Conservation (phyloP, 2,888 invertebrate species). For the Drosophila phalerata region DNA sequence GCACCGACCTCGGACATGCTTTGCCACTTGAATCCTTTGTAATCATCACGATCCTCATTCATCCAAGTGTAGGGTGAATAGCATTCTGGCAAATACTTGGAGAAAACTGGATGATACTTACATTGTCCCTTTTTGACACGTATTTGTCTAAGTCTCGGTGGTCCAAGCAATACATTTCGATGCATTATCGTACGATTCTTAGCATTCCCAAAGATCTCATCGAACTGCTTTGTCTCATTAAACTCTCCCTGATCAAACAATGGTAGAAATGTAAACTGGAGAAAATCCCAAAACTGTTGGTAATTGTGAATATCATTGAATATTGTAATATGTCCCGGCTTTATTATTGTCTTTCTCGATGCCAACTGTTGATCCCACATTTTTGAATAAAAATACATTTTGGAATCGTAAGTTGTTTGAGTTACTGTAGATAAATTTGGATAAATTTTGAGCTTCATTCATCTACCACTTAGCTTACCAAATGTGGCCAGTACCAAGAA, state of each 20-base stretch:
- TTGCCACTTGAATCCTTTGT: neutral
- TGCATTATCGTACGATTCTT: conserved; percentile 3
- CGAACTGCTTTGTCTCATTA: neutral
- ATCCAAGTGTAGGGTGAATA: conserved; percentile 19
- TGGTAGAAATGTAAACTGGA: conserved; percentile 3
- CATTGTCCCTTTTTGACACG: conserved; percentile 5
- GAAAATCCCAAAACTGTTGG: conserved; percentile 27
- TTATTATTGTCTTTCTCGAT: neutral
- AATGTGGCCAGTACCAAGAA: conserved; percentile 19
- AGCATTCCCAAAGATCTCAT: neutral
- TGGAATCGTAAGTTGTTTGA: neutral
- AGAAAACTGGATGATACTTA: neutral
- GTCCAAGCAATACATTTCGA: conserved; percentile 42
- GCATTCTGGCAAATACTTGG: conserved; percentile 6
- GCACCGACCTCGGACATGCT: conserved; percentile 1
- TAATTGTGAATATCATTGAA: conserved; percentile 8
- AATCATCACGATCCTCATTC: conserved; percentile 5
- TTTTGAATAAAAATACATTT: conserved; percentile 28
- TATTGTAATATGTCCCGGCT: neutral
- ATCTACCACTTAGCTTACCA: conserved; percentile 15
- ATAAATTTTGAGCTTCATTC: neutral
- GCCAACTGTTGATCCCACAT: neutral
- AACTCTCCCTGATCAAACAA: conserved; percentile 28
- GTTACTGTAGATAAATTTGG: conserved; percentile 24
- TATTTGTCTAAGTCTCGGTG: conserved; percentile 44